Evolutionary conservation across 2,113 vertebrate genomes (phyloP).

Genomic region (Oceanodroma tethys): DNA sequence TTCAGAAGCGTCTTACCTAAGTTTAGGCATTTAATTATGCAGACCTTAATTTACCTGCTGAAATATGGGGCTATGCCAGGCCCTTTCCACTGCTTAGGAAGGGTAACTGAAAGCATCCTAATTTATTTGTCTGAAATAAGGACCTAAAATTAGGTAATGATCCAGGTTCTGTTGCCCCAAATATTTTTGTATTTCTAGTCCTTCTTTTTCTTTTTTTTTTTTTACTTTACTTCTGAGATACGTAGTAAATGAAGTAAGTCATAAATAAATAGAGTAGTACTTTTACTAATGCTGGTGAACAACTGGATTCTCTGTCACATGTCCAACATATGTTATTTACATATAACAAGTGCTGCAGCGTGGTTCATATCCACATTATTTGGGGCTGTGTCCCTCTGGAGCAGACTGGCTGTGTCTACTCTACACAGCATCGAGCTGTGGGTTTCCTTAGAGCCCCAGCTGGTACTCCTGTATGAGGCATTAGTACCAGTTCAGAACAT

Average conservation of each 20-base stretch:
- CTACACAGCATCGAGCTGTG: rapidly evolving
- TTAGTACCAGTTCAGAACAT: not conserved
- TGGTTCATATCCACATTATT: not conserved
- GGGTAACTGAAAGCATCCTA: not conserved
- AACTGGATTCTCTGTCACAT: not conserved
- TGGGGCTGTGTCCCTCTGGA: not conserved
- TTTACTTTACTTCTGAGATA: not conserved
- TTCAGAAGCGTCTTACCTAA: not conserved
- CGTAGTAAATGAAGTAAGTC: not conserved
- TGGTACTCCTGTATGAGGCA: not conserved
- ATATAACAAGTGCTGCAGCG: not conserved
- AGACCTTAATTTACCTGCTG: not conserved
- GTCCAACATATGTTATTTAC: not conserved
- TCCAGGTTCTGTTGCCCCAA: not conserved
- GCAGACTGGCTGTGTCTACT: not conserved
- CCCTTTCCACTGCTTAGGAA: not conserved
- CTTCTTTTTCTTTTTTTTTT: not conserved
- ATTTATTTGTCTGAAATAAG: not conserved
- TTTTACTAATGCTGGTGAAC: not conserved
- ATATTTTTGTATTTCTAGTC: not conserved
- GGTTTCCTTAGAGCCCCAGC: not conserved
- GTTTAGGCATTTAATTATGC: not conserved
- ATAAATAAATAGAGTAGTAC: not conserved
- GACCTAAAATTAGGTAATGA: not conserved
- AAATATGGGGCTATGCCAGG: not conserved